phyloP scores from a whole-genome alignment of 2,888 invertebrate species.

The Xestoiulus laeticollis region DNA sequence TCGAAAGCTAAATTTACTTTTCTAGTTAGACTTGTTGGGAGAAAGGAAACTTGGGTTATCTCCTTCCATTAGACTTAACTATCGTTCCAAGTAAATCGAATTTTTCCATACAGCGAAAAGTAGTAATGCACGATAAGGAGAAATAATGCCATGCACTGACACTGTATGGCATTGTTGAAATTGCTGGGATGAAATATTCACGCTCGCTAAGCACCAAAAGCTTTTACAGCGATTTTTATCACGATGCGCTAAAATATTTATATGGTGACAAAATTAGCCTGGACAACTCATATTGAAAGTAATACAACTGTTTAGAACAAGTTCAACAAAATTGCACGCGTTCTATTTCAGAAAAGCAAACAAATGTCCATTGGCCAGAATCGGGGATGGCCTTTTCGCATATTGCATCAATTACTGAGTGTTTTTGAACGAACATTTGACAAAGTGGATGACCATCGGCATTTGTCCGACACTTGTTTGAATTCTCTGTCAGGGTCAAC shows the following conservation, averaged over 20 bases:
- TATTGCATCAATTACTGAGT: background rate
- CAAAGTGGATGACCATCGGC: background rate
- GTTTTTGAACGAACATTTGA: background rate
- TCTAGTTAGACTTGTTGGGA: background rate
- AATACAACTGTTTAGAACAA: background rate
- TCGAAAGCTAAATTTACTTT: background rate
- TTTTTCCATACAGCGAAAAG: background rate
- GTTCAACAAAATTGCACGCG: too few species aligned
- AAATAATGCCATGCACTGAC: too few species aligned
- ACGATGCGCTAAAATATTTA: background rate
- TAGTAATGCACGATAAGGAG: background rate
- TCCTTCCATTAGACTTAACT: background rate
- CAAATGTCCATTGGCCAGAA: background rate
- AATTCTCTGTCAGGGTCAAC: background rate
- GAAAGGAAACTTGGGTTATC: background rate
- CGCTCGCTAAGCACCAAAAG: background rate
- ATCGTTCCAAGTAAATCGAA: background rate
- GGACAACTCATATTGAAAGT: background rate
- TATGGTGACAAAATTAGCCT: background rate
- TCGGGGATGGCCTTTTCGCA: background rate
- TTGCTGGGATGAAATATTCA: background rate
- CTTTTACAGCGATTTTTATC: background rate
- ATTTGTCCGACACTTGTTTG: background rate
- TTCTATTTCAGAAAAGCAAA: too few species aligned
- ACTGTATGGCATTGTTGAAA: background rate